Evolutionary conservation across 2,797 vertebrate genomes (phyloP).

Genomic region (Gallirallus australis): DNA sequence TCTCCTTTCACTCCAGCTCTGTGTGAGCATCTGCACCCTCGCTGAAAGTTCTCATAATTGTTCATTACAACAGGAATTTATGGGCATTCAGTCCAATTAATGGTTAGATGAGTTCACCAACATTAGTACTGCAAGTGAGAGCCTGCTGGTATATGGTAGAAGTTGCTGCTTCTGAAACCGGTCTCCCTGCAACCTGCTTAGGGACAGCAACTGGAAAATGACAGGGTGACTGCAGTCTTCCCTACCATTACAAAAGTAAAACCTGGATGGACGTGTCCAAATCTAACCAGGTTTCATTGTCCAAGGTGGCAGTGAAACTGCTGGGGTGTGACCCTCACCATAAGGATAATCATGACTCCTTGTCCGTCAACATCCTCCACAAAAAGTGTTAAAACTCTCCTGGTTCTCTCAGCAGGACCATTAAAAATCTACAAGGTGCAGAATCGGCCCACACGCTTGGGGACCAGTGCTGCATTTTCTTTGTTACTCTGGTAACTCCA

Average conservation of each 20-base stretch:
- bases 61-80: not conserved
- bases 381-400: not conserved
- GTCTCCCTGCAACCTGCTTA: fast-evolving
- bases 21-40: not conserved
- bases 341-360: not conserved
- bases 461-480: not conserved
- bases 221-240: not conserved
- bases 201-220: not conserved
- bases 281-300: not conserved
- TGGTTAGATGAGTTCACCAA: not conserved
- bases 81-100: not conserved
- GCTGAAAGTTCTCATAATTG: not conserved
- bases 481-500: not conserved
- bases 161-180: not conserved
- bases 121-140: not conserved
- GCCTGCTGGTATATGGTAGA: not conserved
- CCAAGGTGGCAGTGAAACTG: not conserved
- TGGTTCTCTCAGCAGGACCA: not conserved
- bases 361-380: fast-evolving
- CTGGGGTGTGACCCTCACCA: fast-evolving
- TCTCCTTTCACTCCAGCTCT: not conserved
- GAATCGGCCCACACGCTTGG: not conserved
- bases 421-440: not conserved
- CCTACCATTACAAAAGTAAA: not conserved
- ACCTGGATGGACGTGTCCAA: fast-evolving